Percentiles rank a stretch among this genome's conserved stretches.
phyloP scores from a whole-genome alignment of 2,888 invertebrate genomes.

The Bellardia pandia region DNA sequence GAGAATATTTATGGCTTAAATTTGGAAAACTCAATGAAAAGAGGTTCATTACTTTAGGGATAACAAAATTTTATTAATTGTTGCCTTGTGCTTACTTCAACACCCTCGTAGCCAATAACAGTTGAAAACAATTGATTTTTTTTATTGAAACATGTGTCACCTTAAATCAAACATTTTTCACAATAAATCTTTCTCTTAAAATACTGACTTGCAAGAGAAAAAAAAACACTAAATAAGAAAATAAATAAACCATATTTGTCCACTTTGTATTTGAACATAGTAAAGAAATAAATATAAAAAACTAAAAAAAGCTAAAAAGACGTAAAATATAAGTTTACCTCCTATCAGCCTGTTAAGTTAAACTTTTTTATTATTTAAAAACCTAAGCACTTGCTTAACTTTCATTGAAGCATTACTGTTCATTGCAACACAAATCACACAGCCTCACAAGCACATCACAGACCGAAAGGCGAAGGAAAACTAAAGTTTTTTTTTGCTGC shows the following conservation, averaged over 20 bases:
- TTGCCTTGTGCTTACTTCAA: not conserved
- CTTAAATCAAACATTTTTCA: conserved; percentile 8
- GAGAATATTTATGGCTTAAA: too few relatives aligned
- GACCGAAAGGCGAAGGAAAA: not conserved
- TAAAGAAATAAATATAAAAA: not conserved
- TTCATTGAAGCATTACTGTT: conserved; percentile 42
- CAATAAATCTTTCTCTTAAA: conserved; percentile 46
- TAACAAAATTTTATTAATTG: too few relatives aligned
- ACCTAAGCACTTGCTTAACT: conserved; percentile 64
- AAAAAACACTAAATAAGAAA: not conserved
- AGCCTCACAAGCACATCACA: conserved; percentile 1
- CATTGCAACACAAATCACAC: not conserved
- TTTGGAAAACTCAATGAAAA: too few relatives aligned
- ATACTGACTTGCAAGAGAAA: too few relatives aligned
- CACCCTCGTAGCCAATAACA: not conserved
- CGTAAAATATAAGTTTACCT: conserved; percentile 35
- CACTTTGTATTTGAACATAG: conserved; percentile 28
- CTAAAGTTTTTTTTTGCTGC: not conserved
- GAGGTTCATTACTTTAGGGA: too few relatives aligned
- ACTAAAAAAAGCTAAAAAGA: not conserved
- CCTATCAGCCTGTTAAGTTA: conserved; percentile 34
- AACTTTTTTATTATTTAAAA: conserved; percentile 53
- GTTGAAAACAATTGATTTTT: not conserved
- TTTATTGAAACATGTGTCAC: not conserved
- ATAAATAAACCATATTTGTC: conserved; percentile 31